Conservation (phyloP, 2,113 vertebrate species). For the Galbula dea region DNA sequence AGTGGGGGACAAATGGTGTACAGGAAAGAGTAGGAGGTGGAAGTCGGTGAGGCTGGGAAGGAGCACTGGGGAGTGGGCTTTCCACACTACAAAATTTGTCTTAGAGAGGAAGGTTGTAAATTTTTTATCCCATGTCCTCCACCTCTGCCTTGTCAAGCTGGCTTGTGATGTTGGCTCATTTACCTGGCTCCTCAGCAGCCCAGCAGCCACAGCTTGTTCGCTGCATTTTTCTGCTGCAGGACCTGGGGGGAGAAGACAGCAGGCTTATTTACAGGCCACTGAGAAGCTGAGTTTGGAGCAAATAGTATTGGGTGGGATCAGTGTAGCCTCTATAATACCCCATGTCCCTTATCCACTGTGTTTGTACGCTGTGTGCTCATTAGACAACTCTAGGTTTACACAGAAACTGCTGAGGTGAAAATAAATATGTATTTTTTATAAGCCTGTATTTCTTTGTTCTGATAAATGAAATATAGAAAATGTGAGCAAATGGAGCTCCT, state of each 20-base stretch:
- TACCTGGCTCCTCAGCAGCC: constrained; percentile 6
- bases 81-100: background rate
- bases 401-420: background rate
- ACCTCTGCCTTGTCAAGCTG: background rate
- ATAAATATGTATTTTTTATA: background rate
- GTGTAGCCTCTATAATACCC: background rate
- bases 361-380: background rate
- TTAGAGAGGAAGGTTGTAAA: background rate
- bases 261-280: background rate
- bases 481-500: background rate
- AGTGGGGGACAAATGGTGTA: background rate
- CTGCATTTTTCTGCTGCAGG: background rate
- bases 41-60: background rate
- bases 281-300: background rate
- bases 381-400: background rate
- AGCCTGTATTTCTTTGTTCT: background rate
- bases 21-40: background rate
- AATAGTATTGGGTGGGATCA: background rate
- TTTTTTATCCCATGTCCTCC: background rate
- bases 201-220: background rate
- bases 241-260: background rate
- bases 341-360: background rate
- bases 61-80: background rate
- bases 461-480: background rate
- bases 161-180: constrained; percentile 1